Base-by-base conservation (phyloP, 2,888 invertebrate genomes). In the Nephrotoma guestfalica region DNA sequence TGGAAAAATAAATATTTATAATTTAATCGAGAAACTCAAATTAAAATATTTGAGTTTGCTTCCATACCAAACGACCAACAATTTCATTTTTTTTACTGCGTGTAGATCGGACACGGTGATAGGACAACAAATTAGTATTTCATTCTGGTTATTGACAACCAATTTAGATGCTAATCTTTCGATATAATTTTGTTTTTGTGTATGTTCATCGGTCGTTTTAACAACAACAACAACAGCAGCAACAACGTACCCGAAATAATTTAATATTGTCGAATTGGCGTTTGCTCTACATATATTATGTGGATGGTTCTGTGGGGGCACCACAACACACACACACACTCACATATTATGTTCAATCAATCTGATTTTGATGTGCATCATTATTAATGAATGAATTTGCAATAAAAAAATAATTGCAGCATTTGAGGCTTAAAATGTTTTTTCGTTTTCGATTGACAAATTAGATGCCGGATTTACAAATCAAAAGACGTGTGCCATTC, bases 91-190 rank as follows among this genome's bases (percentile, higher is more conserved):
- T 43, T 43, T 43, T 43, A 11, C 4, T 47, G 9, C 18, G 15
- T 57, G 15, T 6, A 84, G 84, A 84, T 84, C 84, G 84, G 84
- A 84, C 42, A 84, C 84, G 84, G 84, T 84, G 84, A 84, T 84
- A 84, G 41, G 42, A 84, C 84, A 84, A 41, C 84, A 84, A 84
- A 84, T 84, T 84, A 84, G 84, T 84, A 84, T 41, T 84, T 84
- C 42, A 84, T 41, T 41, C 42, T 84, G 42, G 84, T 84, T 84
- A 84, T 84, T 84, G 84, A 84, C 84, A 84, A 84, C 84, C 84
- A 84, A 84, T 84, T 84, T 84, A 84, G 84, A 84, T 84, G 41
- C 41, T 84, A 41, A 84, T 84, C 84, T 71, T 71, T 71, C 71
- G 71, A 71, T 71, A 71, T 71, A 71, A 71, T 9, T 71, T 51